Evolutionary conservation across 1,140 invertebrate species (phyloP).

Genomic region (Bilobella aurantiaca): DNA sequence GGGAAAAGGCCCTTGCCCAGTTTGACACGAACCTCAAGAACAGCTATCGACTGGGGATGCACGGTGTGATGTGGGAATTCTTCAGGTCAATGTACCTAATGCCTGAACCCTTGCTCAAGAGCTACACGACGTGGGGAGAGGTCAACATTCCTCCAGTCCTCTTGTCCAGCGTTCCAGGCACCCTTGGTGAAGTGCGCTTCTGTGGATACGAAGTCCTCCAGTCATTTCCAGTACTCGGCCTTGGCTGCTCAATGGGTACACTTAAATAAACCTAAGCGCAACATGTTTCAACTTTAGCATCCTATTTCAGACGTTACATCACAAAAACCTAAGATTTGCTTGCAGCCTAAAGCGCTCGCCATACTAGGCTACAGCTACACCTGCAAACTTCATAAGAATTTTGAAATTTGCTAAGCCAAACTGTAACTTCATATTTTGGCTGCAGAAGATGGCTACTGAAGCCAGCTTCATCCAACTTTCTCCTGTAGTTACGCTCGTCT

Average conservation of each 20-base stretch:
- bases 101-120: constrained; percentile 22
- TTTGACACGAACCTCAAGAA: constrained; percentile 28
- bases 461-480: too few relatives aligned
- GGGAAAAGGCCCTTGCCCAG: constrained; percentile 18
- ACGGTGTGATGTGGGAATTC: constrained; percentile 33
- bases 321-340: too few relatives aligned
- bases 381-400: too few relatives aligned
- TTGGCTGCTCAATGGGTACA: constrained; percentile 32
- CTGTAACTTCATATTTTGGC: too few relatives aligned
- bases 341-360: too few relatives aligned
- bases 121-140: constrained; percentile 32
- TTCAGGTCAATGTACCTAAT: constrained; percentile 29
- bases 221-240: constrained; percentile 24
- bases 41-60: constrained; percentile 29
- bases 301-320: too few relatives aligned
- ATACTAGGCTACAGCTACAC: too few relatives aligned
- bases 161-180: constrained; percentile 32
- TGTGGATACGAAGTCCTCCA: constrained; percentile 19
- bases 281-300: neutral
- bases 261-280: neutral
- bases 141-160: constrained; percentile 30
- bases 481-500: too few relatives aligned
- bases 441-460: too few relatives aligned
- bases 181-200: constrained; percentile 18
- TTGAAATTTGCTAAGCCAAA: too few relatives aligned